Conservation (phyloP, 2,797 vertebrate genomes). For the Chaetophractus vellerosus region DNA sequence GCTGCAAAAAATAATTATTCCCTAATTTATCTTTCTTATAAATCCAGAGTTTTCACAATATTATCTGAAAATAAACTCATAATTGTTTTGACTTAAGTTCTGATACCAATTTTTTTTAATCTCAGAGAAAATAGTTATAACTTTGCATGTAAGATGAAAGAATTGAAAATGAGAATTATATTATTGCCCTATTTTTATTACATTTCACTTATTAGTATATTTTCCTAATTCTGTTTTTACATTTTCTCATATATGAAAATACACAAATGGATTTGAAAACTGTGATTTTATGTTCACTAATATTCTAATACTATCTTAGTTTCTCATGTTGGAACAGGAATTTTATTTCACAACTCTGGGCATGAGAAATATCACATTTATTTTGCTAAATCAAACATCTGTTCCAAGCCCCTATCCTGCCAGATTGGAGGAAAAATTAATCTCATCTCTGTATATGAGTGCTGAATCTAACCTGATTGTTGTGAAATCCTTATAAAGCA, state of each 20-base stretch:
- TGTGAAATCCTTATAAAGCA: background rate
- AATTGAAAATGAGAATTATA: slow-evolving; percentile 24
- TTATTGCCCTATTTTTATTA: background rate
- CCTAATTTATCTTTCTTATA: slow-evolving; percentile 28
- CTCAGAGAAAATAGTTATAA: background rate
- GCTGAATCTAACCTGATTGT: slow-evolving; percentile 9
- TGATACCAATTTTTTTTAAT: slow-evolving; percentile 45
- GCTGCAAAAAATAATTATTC: slow-evolving; percentile 15
- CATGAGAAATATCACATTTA: slow-evolving; percentile 48
- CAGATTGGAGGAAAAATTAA: background rate
- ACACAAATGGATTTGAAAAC: background rate
- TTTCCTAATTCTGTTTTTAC: slow-evolving; percentile 38
- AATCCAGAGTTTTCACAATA: slow-evolving; percentile 31
- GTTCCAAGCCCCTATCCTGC: background rate
- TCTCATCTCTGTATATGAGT: background rate
- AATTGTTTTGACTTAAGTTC: slow-evolving; percentile 24
- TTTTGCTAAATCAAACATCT: slow-evolving; percentile 53
- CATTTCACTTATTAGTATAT: background rate
- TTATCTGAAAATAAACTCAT: background rate
- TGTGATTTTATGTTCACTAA: slow-evolving; percentile 19
- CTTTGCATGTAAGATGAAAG: background rate
- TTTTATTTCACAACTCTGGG: slow-evolving; percentile 23
- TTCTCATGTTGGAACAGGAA: background rate
- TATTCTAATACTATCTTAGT: slow-evolving; percentile 5
- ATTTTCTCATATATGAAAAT: background rate